phyloP scores from a whole-genome alignment of 2,113 vertebrate species.

The Heteronetta atricapilla region DNA sequence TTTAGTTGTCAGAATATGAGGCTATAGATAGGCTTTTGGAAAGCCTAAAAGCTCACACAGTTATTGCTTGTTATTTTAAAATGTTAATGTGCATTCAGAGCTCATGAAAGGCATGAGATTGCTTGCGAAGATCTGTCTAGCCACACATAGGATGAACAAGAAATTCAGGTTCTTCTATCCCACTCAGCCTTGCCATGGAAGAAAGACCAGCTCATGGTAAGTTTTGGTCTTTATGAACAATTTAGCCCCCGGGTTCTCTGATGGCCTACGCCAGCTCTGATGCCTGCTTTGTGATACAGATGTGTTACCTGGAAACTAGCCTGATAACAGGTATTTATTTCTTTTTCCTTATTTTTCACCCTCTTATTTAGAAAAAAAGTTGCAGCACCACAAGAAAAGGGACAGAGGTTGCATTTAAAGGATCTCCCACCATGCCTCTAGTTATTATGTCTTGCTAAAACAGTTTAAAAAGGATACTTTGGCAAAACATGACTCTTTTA shows the following conservation, averaged over 20 bases:
- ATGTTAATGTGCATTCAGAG: slow-evolving; percentile 28
- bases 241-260: neutral
- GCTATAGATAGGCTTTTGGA: slow-evolving; percentile 33
- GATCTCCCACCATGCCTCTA: neutral
- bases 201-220: slow-evolving; percentile 36
- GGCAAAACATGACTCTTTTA: neutral
- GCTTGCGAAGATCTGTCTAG: slow-evolving; percentile 43
- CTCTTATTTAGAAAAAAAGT: neutral
- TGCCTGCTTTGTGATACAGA: neutral
- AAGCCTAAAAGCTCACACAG: slow-evolving; percentile 10
- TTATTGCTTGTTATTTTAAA: slow-evolving; percentile 38
- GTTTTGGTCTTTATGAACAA: slow-evolving; percentile 39
- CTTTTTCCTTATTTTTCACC: neutral
- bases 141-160: slow-evolving; percentile 32
- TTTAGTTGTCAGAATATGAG: neutral
- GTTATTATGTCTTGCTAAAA: neutral
- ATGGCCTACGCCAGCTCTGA: neutral
- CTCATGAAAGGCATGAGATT: slow-evolving; percentile 9
- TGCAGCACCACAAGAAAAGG: neutral
- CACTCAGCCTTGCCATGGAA: slow-evolving; percentile 10
- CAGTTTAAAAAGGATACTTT: neutral
- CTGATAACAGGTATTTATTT: neutral
- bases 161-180: slow-evolving; percentile 61
- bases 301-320: neutral
- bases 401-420: neutral